These are phyloP conservation scores for Drosophila ogumai DNA, from an alignment of 1,140 invertebrate species.

Conservation along the genomic window DNA sequence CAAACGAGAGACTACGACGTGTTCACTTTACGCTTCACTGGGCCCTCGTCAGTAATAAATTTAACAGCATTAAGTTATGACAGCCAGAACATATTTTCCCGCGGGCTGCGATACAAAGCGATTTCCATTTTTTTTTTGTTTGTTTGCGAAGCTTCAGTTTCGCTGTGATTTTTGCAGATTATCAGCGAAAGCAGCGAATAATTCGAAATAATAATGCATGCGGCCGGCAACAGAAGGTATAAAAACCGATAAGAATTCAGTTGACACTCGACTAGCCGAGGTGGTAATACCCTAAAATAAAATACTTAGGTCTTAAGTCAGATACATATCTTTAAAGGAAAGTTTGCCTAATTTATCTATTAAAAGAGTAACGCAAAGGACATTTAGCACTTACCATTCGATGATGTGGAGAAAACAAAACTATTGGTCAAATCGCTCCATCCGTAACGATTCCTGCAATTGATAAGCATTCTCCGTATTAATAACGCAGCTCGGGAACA, in stretches of 20 bases:
- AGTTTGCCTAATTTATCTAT: neutral
- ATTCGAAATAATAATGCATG: constrained; percentile 81
- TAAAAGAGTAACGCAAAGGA: neutral
- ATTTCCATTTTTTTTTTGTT: constrained; percentile 18
- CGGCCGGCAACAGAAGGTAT: constrained; percentile 52
- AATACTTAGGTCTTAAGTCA: neutral
- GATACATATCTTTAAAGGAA: neutral
- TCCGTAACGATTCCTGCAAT: constrained; percentile 87
- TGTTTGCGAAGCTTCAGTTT: constrained; percentile 34
- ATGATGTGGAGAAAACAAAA: constrained; percentile 86
- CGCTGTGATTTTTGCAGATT: constrained; percentile 77
- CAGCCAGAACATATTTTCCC: constrained; percentile 50
- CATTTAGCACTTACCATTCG: constrained; percentile 84
- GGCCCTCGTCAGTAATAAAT: constrained; percentile 40
- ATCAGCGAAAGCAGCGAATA: constrained; percentile 64
- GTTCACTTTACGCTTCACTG: constrained; percentile 32
- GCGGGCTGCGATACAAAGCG: constrained; percentile 37
- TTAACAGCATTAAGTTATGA: constrained; percentile 64
- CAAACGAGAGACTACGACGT: constrained; percentile 37
- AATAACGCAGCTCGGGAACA: constrained; percentile 48
- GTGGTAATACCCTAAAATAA: constrained; percentile 4
- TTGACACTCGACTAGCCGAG: constrained; percentile 26
- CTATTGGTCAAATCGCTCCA: constrained; percentile 87
- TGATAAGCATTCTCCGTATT: constrained; percentile 41
- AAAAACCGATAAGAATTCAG: constrained; percentile 18